These are phyloP conservation scores for Saccostrea glomerata DNA, from an alignment of 1,140 invertebrate species.

Conservation along the genomic window DNA sequence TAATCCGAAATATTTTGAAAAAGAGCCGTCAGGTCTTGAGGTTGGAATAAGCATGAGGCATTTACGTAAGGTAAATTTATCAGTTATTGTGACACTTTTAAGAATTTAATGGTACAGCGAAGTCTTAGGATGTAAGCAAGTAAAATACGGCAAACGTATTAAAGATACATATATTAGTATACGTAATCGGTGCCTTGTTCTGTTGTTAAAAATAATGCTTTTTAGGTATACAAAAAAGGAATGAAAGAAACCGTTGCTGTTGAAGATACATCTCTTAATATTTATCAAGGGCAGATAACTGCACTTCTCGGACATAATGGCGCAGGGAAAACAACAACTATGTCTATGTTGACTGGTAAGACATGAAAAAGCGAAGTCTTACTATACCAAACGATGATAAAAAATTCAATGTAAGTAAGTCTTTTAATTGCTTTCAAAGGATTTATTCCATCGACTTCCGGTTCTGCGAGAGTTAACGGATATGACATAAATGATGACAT, in stretches of 20 bases:
- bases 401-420: too few relatives aligned
- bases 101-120: too few relatives aligned
- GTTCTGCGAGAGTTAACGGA: slow-evolving; percentile 85
- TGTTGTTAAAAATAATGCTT: background rate
- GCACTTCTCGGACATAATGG: slow-evolving; percentile 83
- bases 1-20: slow-evolving; percentile 79
- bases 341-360: slow-evolving; percentile 86
- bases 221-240: slow-evolving; percentile 54
- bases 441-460: slow-evolving; percentile 85
- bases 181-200: too few relatives aligned
- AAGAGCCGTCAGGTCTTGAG: slow-evolving; percentile 80
- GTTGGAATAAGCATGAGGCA: slow-evolving; percentile 78
- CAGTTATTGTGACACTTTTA: too few relatives aligned
- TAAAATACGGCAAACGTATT: too few relatives aligned
- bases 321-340: slow-evolving; percentile 83
- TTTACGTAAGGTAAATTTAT: slow-evolving; percentile 60
- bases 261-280: slow-evolving; percentile 71
- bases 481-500: slow-evolving; percentile 82
- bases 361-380: background rate
- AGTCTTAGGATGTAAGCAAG: too few relatives aligned
- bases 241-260: slow-evolving; percentile 67
- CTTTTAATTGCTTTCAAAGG: slow-evolving; percentile 79
- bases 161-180: too few relatives aligned
- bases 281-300: slow-evolving; percentile 80
- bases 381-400: too few relatives aligned